Conservation (phyloP, 2,888 invertebrate genomes). For the Melitaea athalia region DNA sequence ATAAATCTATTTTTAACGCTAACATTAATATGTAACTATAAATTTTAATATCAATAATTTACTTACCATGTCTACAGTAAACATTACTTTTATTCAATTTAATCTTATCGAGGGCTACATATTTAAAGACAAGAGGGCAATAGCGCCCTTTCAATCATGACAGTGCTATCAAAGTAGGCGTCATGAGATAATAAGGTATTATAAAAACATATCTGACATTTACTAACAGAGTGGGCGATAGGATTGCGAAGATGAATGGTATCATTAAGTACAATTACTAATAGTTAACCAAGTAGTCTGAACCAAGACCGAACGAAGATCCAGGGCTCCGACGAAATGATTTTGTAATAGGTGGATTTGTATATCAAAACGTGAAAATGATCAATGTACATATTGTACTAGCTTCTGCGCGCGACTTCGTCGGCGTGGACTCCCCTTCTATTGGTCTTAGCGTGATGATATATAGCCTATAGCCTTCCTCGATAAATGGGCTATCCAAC, state of each 20-base stretch:
- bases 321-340: too few species aligned
- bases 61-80: neutral
- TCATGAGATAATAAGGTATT: constrained; percentile 33
- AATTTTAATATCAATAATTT: too few species aligned
- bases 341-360: too few species aligned
- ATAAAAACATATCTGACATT: constrained; percentile 48
- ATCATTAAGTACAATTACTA: constrained; percentile 47
- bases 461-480: too few species aligned
- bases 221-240: constrained; percentile 59
- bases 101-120: constrained; percentile 6
- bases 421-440: too few species aligned
- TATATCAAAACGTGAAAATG: too few species aligned
- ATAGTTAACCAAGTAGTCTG: constrained; percentile 14
- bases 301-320: neutral
- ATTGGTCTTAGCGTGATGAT: too few species aligned
- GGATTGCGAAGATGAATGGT: constrained; percentile 52
- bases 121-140: constrained; percentile 12
- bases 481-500: too few species aligned
- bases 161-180: constrained; percentile 23
- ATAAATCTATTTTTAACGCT: too few species aligned
- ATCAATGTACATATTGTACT: too few species aligned
- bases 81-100: neutral
- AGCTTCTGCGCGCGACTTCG: too few species aligned
- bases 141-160: constrained; percentile 26
- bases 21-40: too few species aligned